Base-by-base conservation (phyloP, 2,888 invertebrate genomes). In the Brachyopa scutellaris region DNA sequence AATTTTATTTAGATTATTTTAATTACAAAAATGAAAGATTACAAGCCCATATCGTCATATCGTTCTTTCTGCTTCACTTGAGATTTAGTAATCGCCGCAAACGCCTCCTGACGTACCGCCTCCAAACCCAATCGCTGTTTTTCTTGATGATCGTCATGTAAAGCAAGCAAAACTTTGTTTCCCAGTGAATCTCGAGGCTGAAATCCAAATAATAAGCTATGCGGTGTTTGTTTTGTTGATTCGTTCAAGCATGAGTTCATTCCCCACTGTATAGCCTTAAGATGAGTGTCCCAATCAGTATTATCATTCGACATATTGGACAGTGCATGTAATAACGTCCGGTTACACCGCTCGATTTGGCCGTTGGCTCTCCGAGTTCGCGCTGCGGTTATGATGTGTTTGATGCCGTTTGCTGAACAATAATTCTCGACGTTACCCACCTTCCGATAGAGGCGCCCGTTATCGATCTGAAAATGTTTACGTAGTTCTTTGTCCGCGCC, bases 351-450 rank as follows among this genome's bases (percentile, higher is more conserved):
- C 9, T 36, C 36, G 5, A 36, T 36, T 36, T 36, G 36, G 36
- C 2, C 36, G 11, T 36, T 36, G 36, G 36, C 11, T 36, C 36
- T 36, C 2, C n/a, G 36, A 9, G 85, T 84, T 5, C 78, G 83
- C 2, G 85, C 82, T 0, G 86, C 85, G 51, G 83, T 85, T 53
- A 36, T 36, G 11, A 36, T 36, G 11, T 36, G 36, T 36, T 36
- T 36, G 11, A 36, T 36, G 36, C 11, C 36, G 11, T 36, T 36
- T 2, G 36, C 11, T n/a, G 36, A 36, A 5, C 11, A 36, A 36
- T 36, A 11, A 9, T 11, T 26, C 6, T 26, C 26, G 26, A 26
- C 26, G 26, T 26, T 26, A 6, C 6, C 26, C n/a, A 33, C n/a
- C 3, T 36, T 36, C 13, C 36, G 0, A 36, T 36, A 36, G 1